Base-by-base conservation (phyloP, 2,888 invertebrate genomes). In the Sinotaia quadrata region DNA sequence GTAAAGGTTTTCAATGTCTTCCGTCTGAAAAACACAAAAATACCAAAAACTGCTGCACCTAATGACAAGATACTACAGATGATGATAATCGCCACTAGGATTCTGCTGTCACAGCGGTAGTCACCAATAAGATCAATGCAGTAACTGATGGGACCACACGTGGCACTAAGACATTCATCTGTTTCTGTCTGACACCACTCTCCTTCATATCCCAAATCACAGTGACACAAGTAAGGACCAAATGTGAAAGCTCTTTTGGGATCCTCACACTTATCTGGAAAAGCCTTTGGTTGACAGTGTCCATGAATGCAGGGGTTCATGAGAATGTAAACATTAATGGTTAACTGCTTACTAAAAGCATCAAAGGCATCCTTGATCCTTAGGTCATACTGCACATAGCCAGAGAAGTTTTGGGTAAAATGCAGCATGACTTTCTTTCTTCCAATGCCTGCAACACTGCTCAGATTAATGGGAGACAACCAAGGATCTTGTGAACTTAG, bases 61-160 rank as follows among this genome's bases (percentile, higher is more conserved):
- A n/a, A n/a, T n/a, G n/a, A n/a, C n/a, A n/a, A n/a, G n/a, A n/a
- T n/a, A n/a, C n/a, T n/a, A n/a, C n/a, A n/a, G n/a, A n/a, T n/a
- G n/a, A n/a, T n/a, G n/a, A n/a, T n/a, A n/a, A n/a, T n/a, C n/a
- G n/a, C n/a, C n/a, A n/a, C n/a, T n/a, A n/a, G n/a, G n/a, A n/a
- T n/a, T n/a, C n/a, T n/a, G n/a, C n/a, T n/a, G n/a, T n/a, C 52
- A 37, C 63, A 63, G 52, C 52, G 63, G n/a, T 41, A 63, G 21
- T 27, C 41, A 10, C 54, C 63, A 54, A 63, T 37, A 24, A 63
- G 63, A 41, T 63, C 63, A 49, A 63, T 36, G 41, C 63, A 63
- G 41, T 63, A 52, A 2, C 54, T 37, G 41, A 63, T 54, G 37
- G 54, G 52, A 27, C 63, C 41, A 27, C 63, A 63, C 3, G 63